Percentiles rank a stretch among this genome's conserved stretches.
These are phyloP conservation scores for Aurelia sp. DNA, from an alignment of 30 jellyfish, hydroid and myxozoan species.

Conservation along the genomic window DNA sequence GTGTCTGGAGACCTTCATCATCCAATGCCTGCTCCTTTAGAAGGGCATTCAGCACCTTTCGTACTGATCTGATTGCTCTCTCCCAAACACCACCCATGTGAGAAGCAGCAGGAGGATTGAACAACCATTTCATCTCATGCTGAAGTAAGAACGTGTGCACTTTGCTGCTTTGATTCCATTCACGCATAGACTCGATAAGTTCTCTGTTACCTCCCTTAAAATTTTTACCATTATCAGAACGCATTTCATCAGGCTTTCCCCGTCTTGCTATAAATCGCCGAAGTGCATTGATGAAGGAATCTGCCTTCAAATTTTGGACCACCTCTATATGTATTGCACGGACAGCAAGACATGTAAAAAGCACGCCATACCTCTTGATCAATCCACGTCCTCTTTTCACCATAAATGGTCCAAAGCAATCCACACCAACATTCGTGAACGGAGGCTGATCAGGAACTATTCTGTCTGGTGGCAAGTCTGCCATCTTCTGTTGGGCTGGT, in stretches of 20 bases:
- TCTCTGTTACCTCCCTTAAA: conserved; percentile 27
- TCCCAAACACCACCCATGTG: conserved; percentile 78
- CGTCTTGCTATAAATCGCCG: conserved; percentile 49
- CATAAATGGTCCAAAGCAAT: conserved; percentile 37
- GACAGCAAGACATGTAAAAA: conserved; percentile 40
- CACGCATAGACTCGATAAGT: conserved; percentile 7
- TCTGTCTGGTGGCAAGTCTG: conserved; percentile 28
- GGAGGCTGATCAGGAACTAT: conserved; percentile 16
- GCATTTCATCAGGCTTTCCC: conserved; percentile 10
- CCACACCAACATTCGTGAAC: conserved; percentile 33
- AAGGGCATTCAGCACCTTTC: conserved; percentile 40
- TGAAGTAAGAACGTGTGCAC: conserved; percentile 20
- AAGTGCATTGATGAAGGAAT: conserved; percentile 32
- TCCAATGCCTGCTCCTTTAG: conserved; percentile 29
- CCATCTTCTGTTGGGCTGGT: conserved; percentile 35
- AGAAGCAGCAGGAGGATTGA: too few species aligned
- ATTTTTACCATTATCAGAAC: conserved; percentile 50
- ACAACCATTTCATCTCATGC: conserved; percentile 29
- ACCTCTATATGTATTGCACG: conserved; percentile 22
- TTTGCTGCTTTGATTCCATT: conserved; percentile 41
- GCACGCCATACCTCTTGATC: conserved; percentile 46
- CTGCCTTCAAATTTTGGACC: conserved; percentile 32
- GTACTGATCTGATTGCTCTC: conserved; percentile 46
- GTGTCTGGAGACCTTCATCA: conserved; percentile 58
- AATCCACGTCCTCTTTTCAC: conserved; percentile 10